A percentile compares a stretch with the other conserved stretches of the same genome.
These are phyloP conservation scores for Formica aserva DNA, from an alignment of 2,888 invertebrate genomes.

Conservation along the genomic window DNA sequence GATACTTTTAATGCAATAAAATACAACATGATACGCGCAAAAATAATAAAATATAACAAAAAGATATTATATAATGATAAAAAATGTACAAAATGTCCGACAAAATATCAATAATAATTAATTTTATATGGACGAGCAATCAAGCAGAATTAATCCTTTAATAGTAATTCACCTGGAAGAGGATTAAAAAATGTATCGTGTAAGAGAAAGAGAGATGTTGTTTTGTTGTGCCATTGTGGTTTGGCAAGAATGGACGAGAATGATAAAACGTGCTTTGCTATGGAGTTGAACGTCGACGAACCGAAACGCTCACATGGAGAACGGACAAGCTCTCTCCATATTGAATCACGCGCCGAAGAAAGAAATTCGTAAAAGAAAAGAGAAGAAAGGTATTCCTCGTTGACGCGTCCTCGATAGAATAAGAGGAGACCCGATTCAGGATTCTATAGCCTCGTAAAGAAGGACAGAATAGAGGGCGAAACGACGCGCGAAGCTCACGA, in stretches of 20 bases:
- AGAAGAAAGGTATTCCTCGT: constrained; percentile 25
- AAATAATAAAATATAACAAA: neutral
- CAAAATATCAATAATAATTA: constrained; percentile 5
- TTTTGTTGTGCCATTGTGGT: neutral
- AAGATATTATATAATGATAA: neutral
- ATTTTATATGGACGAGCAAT: neutral
- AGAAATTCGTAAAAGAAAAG: constrained; percentile 31
- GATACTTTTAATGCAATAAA: constrained; percentile 1
- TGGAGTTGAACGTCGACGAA: neutral
- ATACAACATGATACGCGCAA: neutral
- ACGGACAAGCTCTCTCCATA: neutral
- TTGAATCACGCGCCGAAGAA: neutral
- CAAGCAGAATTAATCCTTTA: neutral
- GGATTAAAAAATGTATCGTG: neutral
- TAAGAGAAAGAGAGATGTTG: neutral
- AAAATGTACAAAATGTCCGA: neutral
- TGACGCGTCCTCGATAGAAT: constrained; percentile 27
- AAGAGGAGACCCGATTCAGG: constrained; percentile 23
- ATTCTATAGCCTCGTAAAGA: constrained; percentile 26
- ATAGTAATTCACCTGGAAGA: neutral
- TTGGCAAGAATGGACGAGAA: neutral
- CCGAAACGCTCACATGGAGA: neutral
- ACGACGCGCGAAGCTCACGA: constrained; percentile 14
- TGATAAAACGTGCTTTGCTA: neutral
- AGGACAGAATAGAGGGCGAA: neutral